These are phyloP conservation scores for Cardinalis cardinalis DNA, from an alignment of 2,113 vertebrate genomes.

Conservation along the genomic window DNA sequence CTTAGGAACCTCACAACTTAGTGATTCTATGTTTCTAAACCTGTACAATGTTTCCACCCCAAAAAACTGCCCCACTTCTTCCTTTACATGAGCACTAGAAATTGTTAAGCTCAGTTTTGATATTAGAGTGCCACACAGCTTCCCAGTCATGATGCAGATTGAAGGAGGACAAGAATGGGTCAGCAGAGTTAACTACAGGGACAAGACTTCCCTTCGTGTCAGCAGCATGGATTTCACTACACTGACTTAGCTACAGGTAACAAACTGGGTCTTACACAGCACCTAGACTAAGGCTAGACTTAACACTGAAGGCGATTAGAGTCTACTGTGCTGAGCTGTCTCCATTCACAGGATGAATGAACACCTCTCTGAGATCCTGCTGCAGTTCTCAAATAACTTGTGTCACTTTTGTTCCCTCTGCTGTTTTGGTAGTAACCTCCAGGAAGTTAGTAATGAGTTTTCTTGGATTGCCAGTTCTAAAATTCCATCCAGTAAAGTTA, in stretches of 20 bases:
- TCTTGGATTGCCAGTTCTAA: neutral
- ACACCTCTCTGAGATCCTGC: neutral
- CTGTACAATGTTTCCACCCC: neutral
- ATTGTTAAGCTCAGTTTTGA: neutral
- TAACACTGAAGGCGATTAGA: neutral
- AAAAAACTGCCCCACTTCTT: neutral
- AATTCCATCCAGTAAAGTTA: neutral
- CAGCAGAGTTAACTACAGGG: neutral
- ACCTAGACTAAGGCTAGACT: neutral
- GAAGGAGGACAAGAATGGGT: neutral
- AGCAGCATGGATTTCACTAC: neutral
- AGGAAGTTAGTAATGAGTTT: neutral
- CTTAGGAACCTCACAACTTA: neutral
- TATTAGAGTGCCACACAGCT: neutral
- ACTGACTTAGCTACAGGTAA: neutral
- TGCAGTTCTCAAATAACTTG: neutral
- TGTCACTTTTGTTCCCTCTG: neutral
- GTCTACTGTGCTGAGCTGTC: neutral
- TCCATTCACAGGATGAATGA: neutral
- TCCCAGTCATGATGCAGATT: neutral
- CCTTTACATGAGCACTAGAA: neutral
- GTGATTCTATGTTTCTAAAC: neutral
- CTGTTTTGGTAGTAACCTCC: neutral
- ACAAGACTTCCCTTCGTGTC: neutral
- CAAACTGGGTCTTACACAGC: neutral